These are phyloP conservation scores for Rotaria sp. DNA, from an alignment of 2,888 invertebrate genomes.

Conservation along the genomic window DNA sequence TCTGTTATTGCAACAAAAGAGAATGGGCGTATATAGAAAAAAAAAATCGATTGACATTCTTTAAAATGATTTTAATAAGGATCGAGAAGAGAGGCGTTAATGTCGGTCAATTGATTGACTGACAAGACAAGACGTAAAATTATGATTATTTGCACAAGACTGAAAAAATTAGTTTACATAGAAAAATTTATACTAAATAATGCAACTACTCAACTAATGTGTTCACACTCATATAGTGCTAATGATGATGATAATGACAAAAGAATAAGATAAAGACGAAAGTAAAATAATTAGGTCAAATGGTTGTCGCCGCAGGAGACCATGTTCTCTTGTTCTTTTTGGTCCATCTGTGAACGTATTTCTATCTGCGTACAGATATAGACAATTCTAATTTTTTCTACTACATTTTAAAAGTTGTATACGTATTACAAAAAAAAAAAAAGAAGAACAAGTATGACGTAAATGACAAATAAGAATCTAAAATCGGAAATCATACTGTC, in stretches of 20 bases:
- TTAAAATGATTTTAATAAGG: neutral
- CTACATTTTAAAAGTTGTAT: neutral
- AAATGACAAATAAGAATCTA: neutral
- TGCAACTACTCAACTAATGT: neutral
- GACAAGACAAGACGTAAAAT: neutral
- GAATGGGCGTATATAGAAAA: neutral
- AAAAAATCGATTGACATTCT: neutral
- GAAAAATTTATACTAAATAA: neutral
- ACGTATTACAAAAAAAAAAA: neutral
- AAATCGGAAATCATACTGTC: neutral
- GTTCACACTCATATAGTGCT: neutral
- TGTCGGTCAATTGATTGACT: neutral
- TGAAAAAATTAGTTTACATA: neutral
- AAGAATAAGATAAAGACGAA: neutral
- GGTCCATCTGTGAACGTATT: neutral
- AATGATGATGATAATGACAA: neutral
- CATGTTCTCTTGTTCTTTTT: too few relatives aligned
- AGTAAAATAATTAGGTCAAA: conserved; percentile 9
- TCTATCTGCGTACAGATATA: neutral
- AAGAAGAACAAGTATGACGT: neutral
- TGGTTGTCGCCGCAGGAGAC: neutral
- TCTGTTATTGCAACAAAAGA: neutral
- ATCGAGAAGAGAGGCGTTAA: neutral
- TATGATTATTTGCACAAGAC: neutral
- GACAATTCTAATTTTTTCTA: neutral